These are phyloP conservation scores for Drosophila fulvimacula DNA, from an alignment of 2,888 invertebrate genomes.

Conservation along the genomic window DNA sequence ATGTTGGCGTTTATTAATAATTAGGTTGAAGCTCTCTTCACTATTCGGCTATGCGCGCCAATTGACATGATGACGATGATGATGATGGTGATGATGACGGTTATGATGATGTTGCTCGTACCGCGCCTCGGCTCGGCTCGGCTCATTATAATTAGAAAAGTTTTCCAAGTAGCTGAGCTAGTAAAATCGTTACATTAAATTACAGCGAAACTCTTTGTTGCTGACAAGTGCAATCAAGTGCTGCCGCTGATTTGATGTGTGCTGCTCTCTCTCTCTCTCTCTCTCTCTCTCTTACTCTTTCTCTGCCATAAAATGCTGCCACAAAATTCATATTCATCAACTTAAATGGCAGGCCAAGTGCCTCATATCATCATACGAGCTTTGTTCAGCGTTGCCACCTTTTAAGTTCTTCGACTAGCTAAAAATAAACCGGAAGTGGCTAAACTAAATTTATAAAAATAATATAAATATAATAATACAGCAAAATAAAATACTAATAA, in stretches of 20 bases:
- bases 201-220: conserved; percentile 37
- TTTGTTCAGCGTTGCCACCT: neutral
- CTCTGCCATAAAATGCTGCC: conserved; percentile 56
- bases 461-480: too few species aligned
- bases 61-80: conserved; percentile 39
- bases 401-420: too few species aligned
- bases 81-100: neutral
- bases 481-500: too few species aligned
- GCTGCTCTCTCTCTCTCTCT: conserved; percentile 2
- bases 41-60: conserved; percentile 17
- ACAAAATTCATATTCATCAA: conserved; percentile 71
- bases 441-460: too few species aligned
- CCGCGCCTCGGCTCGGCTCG: conserved; percentile 44
- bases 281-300: neutral
- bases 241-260: conserved; percentile 25
- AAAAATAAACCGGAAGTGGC: too few species aligned
- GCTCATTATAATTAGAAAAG: conserved; percentile 74
- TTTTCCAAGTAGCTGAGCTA: conserved; percentile 59
- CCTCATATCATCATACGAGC: conserved; percentile 30
- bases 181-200: conserved; percentile 50
- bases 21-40: conserved; percentile 59
- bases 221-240: conserved; percentile 54
- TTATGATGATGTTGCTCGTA: conserved; percentile 15
- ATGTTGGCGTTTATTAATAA: conserved; percentile 77
- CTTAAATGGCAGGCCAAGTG: conserved; percentile 60